These are phyloP conservation scores for Parotia lawesii DNA, from an alignment of 2,113 vertebrate genomes.

Conservation along the genomic window DNA sequence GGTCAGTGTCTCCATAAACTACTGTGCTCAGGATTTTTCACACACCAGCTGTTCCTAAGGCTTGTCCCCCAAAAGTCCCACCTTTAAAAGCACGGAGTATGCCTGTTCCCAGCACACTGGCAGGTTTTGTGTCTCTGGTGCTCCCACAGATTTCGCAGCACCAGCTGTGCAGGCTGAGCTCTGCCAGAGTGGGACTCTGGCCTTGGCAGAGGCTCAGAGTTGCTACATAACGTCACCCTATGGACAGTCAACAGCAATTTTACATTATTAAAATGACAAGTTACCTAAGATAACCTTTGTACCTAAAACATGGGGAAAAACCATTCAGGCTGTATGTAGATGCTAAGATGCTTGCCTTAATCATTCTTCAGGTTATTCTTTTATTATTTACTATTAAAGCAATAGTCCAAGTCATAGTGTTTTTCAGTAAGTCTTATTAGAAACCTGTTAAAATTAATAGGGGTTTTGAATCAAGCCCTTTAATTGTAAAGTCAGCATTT, in stretches of 20 bases:
- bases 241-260: not conserved
- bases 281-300: not conserved
- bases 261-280: not conserved
- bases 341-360: not conserved
- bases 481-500: not conserved
- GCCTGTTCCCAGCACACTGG: not conserved
- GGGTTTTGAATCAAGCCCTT: not conserved
- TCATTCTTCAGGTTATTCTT: not conserved
- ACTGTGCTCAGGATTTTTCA: not conserved
- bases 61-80: not conserved
- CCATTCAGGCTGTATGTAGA: not conserved
- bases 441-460: not conserved
- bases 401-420: not conserved
- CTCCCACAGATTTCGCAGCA: not conserved
- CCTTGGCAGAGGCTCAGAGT: not conserved
- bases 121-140: not conserved
- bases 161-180: not conserved
- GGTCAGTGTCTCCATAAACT: not conserved
- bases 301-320: not conserved
- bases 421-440: not conserved
- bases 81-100: not conserved
- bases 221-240: accelerated
- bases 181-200: not conserved
- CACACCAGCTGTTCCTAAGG: not conserved
- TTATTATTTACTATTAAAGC: not conserved